Conservation (phyloP, 2,888 invertebrate genomes). For the Drosophila nigricruria region DNA sequence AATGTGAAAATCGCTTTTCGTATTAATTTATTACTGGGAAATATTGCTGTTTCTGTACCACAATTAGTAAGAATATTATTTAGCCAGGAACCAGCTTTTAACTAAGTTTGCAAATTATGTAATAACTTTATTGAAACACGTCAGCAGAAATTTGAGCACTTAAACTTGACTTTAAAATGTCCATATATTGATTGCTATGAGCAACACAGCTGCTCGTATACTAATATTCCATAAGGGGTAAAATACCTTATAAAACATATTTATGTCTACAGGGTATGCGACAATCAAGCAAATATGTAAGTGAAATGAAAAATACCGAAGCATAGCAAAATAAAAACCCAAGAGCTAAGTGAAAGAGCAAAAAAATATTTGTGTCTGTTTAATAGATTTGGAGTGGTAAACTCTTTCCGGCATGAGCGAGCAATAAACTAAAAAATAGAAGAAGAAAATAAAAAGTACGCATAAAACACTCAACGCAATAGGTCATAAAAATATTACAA, state of each 20-base stretch:
- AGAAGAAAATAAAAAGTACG: not conserved
- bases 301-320: conserved; percentile 9
- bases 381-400: conserved; percentile 15
- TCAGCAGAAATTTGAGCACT: not conserved
- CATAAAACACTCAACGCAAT: conserved; percentile 34
- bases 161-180: not conserved
- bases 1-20: no score
- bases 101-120: not conserved
- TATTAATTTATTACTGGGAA: not conserved
- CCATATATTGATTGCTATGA: not conserved
- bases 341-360: conserved; percentile 15
- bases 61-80: not conserved
- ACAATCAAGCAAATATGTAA: conserved; percentile 37
- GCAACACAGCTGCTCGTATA: not conserved
- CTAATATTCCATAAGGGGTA: not conserved
- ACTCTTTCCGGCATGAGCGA: conserved; percentile 23
- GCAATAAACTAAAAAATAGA: conserved; percentile 9
- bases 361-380: conserved; percentile 10
- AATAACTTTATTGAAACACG: not conserved
- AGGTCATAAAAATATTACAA: conserved; percentile 35
- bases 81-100: not conserved
- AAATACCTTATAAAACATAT: not conserved
- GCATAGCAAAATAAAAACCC: conserved; percentile 8
- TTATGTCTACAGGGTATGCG: not conserved
- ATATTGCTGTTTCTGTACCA: not conserved